These are phyloP conservation scores for Entosphenus tridentatus DNA, from an alignment of 2,113 vertebrate species.

Conservation along the genomic window DNA sequence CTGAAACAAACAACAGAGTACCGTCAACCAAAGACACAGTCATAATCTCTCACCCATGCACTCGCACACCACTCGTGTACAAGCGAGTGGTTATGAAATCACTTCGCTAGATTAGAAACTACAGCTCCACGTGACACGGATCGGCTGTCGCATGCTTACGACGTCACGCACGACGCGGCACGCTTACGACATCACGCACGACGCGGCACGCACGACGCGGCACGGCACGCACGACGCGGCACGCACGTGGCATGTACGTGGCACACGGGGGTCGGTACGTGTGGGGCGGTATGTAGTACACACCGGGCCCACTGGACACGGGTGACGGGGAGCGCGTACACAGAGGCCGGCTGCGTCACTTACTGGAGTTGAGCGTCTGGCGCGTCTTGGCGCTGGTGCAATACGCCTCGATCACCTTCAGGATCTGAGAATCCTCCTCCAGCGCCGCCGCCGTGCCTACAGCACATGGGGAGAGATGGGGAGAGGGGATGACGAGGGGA, in stretches of 20 bases:
- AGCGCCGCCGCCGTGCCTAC: constrained; percentile 83
- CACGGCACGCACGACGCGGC: too few species aligned
- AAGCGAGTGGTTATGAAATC: too few species aligned
- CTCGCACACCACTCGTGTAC: too few species aligned
- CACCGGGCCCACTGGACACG: not conserved
- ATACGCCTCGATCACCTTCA: constrained; percentile 96
- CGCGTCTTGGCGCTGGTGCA: constrained; percentile 98
- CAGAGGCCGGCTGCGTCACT: constrained; percentile 19
- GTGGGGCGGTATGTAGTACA: not conserved
- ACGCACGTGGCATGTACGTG: too few species aligned
- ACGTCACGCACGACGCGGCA: not conserved
- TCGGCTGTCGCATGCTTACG: too few species aligned
- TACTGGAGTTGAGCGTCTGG: constrained; percentile 96
- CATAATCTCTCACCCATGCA: too few species aligned
- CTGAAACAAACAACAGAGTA: too few species aligned
- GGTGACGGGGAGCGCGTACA: not conserved
- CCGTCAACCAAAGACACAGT: too few species aligned
- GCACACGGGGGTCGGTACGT: not conserved
- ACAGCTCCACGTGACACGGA: too few species aligned
- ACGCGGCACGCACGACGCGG: not conserved
- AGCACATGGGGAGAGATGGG: constrained; percentile 1
- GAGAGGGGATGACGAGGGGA: not conserved
- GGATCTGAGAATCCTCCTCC: constrained; percentile 92
- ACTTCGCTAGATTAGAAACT: too few species aligned
- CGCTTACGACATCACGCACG: not conserved